Base-by-base conservation (phyloP, 2,113 vertebrate genomes). In the Azemiops feae region DNA sequence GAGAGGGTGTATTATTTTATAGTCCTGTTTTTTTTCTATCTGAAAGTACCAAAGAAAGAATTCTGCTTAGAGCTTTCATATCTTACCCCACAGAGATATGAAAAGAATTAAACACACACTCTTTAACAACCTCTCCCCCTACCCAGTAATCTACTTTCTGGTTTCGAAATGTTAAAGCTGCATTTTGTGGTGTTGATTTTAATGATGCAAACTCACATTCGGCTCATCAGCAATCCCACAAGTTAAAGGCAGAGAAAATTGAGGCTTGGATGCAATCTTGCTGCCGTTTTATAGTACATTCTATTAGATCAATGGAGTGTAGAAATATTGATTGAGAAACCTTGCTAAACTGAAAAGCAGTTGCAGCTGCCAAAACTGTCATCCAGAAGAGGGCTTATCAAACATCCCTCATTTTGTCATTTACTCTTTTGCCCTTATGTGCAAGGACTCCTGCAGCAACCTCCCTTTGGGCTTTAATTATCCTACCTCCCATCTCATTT, bases 391-490 rank as follows among this genome's bases (percentile, higher is more conserved):
- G 74, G 3, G 16, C 90, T 95, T 93, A 53, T 95, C 92, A 94
- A 90, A 95, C 18, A 92, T 34, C n/a, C 88, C n/a, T 95, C 12
- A 1, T 64, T 94, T 93, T 45, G 10, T 94, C 95, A 91, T 91
- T 96, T 94, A 93, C 87, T 90, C 91, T 54, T 94, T 53, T 81
- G 85, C 88, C 92, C 93, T 96, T 85, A 60, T 88, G 94, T 92
- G 58, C 69, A 93, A 91, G 4, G 39, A 47, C 91, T 88, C 85
- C 91, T 87, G 85, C 74, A 89, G 52, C 34, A 90, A 89, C 87
- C 92, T 90, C 92, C 92, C 69, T 85, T 69, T 85, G 93, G 57
- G 6, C 52, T 85, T 94, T 96, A 96, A 96, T 96, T 96, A 96
- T 90, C 93, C 92, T 2, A 86, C 93, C 94, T 92, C 91, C 85